phyloP scores from a whole-genome alignment of 2,113 vertebrate genomes.

The Protobothrops flavoviridis region DNA sequence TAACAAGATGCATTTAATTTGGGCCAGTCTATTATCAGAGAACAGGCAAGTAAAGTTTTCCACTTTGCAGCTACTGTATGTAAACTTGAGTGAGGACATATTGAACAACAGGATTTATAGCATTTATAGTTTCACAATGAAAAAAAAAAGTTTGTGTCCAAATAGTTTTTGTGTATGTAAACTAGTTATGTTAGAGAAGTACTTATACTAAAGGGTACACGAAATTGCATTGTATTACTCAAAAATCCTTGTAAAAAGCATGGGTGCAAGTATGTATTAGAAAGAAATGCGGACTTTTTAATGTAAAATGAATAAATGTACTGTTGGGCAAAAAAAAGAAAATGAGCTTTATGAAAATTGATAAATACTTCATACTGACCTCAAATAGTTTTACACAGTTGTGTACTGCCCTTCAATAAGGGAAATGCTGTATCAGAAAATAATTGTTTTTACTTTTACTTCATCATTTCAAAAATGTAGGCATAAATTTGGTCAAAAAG shows the following conservation, averaged over 20 bases:
- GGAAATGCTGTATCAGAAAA: background rate
- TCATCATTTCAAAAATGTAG: background rate
- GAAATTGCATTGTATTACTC: background rate
- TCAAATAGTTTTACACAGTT: background rate
- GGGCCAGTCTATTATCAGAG: background rate
- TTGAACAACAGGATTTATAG: background rate
- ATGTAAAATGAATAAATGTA: background rate
- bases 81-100: background rate
- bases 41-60: background rate
- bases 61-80: background rate
- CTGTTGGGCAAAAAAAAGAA: background rate
- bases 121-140: background rate
- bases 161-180: background rate
- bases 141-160: background rate
- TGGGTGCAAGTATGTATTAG: background rate
- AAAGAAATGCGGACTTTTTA: background rate
- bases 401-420: background rate
- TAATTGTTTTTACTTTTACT: background rate
- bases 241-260: background rate
- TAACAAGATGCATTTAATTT: background rate
- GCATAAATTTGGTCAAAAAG: background rate
- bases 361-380: background rate
- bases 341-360: background rate
- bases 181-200: background rate
- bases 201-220: background rate